A percentile compares a stretch with the other conserved stretches of the same genome.
phyloP scores from a whole-genome alignment of 2,113 vertebrate genomes.

The Cardinalis cardinalis region DNA sequence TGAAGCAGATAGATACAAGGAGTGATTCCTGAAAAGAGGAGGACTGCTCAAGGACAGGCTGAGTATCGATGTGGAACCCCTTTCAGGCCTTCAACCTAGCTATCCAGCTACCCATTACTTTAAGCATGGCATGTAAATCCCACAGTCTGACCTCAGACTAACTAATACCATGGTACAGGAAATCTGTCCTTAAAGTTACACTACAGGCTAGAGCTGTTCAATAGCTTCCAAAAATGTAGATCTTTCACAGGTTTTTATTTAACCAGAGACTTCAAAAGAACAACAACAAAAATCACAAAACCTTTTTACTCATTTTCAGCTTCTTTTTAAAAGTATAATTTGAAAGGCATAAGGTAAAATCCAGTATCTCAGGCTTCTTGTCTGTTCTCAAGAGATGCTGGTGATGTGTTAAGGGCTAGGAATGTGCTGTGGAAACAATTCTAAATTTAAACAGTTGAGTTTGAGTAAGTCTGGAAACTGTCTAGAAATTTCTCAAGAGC shows the following conservation, averaged over 20 bases:
- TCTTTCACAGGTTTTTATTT: background rate
- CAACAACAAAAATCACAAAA: background rate
- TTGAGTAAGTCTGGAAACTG: conserved; percentile 43
- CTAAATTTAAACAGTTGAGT: conserved; percentile 57
- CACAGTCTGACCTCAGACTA: background rate
- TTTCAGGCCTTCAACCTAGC: background rate
- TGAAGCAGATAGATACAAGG: background rate
- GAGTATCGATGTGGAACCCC: fast-evolving
- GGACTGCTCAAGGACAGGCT: background rate
- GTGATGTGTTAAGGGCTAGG: conserved; percentile 45
- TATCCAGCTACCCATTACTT: background rate
- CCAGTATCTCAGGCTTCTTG: background rate
- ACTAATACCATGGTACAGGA: fast-evolving
- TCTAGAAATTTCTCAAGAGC: conserved; percentile 38
- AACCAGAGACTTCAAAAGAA: background rate
- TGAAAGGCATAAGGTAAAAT: background rate
- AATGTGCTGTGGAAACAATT: conserved; percentile 54
- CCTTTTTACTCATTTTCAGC: background rate
- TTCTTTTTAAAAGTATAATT: background rate
- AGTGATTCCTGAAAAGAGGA: background rate
- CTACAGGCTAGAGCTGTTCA: background rate
- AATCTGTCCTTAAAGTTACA: background rate
- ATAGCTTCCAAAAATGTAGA: background rate
- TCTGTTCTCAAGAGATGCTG: conserved; percentile 4
- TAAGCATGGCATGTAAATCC: background rate